Base-by-base conservation (phyloP, 2,113 vertebrate species). In the Jaculus jaculus region DNA sequence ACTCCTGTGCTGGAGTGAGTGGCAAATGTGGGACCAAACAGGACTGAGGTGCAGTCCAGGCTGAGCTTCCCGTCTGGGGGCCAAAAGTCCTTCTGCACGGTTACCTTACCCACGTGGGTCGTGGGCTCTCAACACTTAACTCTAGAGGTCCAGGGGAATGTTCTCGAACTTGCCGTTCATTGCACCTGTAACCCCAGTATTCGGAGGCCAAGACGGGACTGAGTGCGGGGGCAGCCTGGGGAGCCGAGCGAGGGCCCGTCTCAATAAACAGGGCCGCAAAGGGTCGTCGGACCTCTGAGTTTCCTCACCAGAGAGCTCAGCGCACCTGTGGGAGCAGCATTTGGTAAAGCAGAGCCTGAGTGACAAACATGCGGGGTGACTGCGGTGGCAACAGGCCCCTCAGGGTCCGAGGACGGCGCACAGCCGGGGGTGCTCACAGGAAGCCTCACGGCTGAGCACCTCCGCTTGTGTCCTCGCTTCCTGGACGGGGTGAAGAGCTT, bases 391-490 rank as follows among this genome's bases (percentile, higher is more conserved):
- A 30, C 0, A 7, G 54, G 65, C 20, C 15, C 34, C 1, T 54
- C 58, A 74, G 87, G 37, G 68, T 17, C 30, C 20, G 16, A 3
- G 23, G 18, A 20, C 3, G 8, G 3, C 7, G 18, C 5, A 24
- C n/a, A 5, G 17, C 26, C 39, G 3, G 21, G 39, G 24, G n/a
- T 12, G 0, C 2, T 28, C 32, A 34, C 34, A 32, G 71, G 28
- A 9, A 24, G 47, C 21, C n/a, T 5, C 24, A 4, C 5, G 0
- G 42, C 42, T 69, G 30, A 20, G 16, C 37, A 5, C 20, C 0
- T 3, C 9, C 28, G n/a, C 16, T 21, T n/a, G 1, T 12, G 12
- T 11, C 26, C 47, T 58, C 32, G 17, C 32, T 26, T 34, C 15
- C 32, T 58, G 23, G 30, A 39, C 32, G 21, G 16, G n/a, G 28